phyloP scores from a whole-genome alignment of 1,140 invertebrate species.

The Heterodera carotae region DNA sequence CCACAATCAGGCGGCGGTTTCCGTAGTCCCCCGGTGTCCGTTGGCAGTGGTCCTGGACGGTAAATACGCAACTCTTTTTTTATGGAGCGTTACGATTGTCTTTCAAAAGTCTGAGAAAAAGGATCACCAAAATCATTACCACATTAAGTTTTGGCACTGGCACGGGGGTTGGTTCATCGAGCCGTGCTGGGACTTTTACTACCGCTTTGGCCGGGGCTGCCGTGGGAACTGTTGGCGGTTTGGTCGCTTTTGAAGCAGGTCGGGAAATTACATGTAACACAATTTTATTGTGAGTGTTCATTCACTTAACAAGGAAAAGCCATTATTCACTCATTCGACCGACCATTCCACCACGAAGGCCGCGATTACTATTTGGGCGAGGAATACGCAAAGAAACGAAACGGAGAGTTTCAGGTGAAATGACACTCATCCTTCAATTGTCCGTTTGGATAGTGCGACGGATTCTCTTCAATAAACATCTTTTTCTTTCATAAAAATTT shows the following conservation, averaged over 20 bases:
- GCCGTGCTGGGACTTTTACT: conserved; percentile 35
- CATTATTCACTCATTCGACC: conserved; percentile 30
- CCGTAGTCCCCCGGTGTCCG: conserved; percentile 3
- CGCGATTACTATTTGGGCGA: conserved; percentile 41
- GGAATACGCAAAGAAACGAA: conserved; percentile 28
- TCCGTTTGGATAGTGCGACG: too few relatives aligned
- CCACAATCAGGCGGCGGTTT: conserved; percentile 8
- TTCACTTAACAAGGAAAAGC: conserved; percentile 27
- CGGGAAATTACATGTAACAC: not conserved
- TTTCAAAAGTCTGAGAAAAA: too few relatives aligned
- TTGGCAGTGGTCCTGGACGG: conserved; percentile 20
- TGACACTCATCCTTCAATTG: too few relatives aligned
- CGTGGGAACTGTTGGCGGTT: conserved; percentile 37
- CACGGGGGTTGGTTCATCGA: conserved; percentile 34
- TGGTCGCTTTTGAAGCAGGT: conserved; percentile 40
- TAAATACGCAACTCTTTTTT: not conserved
- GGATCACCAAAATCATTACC: too few relatives aligned
- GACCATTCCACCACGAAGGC: conserved; percentile 39
- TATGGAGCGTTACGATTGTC: too few relatives aligned
- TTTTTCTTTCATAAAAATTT: too few relatives aligned
- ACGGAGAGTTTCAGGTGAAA: conserved; percentile 27
- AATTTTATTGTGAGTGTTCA: not conserved
- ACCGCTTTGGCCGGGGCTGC: conserved; percentile 40
- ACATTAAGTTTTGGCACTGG: conserved; percentile 37
- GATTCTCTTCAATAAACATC: too few relatives aligned